These are phyloP conservation scores for Diachasmimorpha longicaudata DNA, from an alignment of 1,140 invertebrate species.

Conservation along the genomic window DNA sequence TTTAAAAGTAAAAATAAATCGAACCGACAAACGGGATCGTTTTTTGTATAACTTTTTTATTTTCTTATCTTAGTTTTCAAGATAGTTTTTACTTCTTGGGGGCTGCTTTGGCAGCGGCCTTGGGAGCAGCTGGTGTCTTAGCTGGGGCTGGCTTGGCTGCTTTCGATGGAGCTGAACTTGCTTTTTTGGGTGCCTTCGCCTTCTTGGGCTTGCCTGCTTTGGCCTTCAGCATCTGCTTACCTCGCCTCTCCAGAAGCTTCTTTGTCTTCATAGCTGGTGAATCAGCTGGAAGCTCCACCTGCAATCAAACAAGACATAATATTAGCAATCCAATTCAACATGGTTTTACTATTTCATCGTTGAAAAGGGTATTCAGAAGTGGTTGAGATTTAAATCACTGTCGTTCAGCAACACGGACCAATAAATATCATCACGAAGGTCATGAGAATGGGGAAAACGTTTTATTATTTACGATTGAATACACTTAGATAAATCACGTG, in stretches of 20 bases:
- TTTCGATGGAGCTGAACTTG: slow-evolving; percentile 39
- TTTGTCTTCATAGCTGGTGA: slow-evolving; percentile 63
- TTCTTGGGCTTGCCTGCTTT: slow-evolving; percentile 64
- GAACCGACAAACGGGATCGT: slow-evolving; percentile 18
- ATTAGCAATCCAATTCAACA: background rate
- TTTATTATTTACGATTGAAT: too few relatives aligned
- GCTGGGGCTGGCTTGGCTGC: slow-evolving; percentile 30
- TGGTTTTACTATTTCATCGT: slow-evolving; percentile 15
- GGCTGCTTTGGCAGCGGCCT: slow-evolving; percentile 29
- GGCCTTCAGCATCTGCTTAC: slow-evolving; percentile 61
- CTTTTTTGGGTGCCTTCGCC: slow-evolving; percentile 59
- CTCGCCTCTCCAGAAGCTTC: slow-evolving; percentile 62
- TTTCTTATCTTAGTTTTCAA: slow-evolving; percentile 2
- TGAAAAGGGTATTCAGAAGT: background rate
- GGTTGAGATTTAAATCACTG: slow-evolving; percentile 7
- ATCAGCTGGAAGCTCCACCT: slow-evolving; percentile 64
- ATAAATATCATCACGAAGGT: background rate
- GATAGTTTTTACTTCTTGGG: slow-evolving; percentile 35
- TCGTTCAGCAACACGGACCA: slow-evolving; percentile 3
- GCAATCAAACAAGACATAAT: slow-evolving; percentile 15
- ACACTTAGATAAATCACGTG: too few relatives aligned
- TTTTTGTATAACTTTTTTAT: slow-evolving; percentile 2
- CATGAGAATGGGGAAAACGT: background rate
- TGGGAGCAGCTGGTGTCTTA: slow-evolving; percentile 23
- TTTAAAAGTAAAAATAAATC: slow-evolving; percentile 38